A percentile compares a stretch with the other conserved stretches of the same genome.
phyloP scores from a whole-genome alignment of 2,888 invertebrate species.

The Oscheius sp. region DNA sequence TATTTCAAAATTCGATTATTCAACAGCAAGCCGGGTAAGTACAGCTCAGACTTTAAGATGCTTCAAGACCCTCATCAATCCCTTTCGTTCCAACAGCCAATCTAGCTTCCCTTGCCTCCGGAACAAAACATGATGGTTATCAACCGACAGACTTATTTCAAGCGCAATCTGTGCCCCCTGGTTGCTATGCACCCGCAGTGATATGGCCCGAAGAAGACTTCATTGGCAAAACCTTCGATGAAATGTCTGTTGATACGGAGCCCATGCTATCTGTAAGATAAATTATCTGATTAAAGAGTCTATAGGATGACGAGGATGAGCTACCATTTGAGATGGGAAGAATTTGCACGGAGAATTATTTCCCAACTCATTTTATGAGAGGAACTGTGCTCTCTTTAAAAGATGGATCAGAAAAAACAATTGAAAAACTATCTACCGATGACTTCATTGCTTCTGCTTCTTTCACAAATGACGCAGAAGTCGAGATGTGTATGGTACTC shows the following conservation, averaged over 20 bases:
- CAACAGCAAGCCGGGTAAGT: conserved; percentile 8
- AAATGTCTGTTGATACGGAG: no score
- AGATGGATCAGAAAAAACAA: conserved; percentile 36
- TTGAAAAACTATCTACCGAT: conserved; percentile 46
- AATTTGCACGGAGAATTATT: conserved; percentile 34
- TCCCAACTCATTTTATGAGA: conserved; percentile 49
- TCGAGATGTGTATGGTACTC: conserved; percentile 35
- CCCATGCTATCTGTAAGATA: no score
- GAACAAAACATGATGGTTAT: conserved; percentile 1
- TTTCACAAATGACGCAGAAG: conserved; percentile 31
- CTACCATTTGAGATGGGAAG: conserved; percentile 41
- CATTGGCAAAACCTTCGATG: no score
- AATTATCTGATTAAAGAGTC: no score
- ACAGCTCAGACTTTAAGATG: not conserved
- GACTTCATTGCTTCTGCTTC: conserved; percentile 41
- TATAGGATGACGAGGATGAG: not conserved
- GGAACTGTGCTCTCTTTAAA: conserved; percentile 37
- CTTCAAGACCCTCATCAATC: not conserved
- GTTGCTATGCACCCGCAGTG: conserved; percentile 2
- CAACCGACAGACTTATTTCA: not conserved
- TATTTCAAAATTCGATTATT: not conserved
- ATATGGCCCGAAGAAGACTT: not conserved
- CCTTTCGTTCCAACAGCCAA: not conserved
- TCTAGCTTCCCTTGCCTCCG: not conserved
- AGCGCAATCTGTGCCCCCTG: conserved; percentile 1